Conservation (phyloP, 2,113 vertebrate species). For the Poecilia latipinna region DNA sequence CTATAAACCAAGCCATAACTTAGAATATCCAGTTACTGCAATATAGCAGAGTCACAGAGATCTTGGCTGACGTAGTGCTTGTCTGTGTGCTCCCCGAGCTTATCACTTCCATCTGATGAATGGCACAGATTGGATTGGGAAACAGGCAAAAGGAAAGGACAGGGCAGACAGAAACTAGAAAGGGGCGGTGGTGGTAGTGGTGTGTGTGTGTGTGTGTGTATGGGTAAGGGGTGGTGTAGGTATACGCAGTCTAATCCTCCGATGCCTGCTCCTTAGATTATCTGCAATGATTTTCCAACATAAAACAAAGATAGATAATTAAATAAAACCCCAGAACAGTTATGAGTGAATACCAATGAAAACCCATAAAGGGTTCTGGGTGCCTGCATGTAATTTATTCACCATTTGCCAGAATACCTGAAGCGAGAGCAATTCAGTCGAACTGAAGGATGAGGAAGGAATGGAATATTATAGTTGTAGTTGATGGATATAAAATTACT, state of each 20-base stretch:
- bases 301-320: slow-evolving; percentile 72
- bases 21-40: slow-evolving; percentile 36
- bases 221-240: slow-evolving; percentile 16
- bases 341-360: slow-evolving; percentile 72
- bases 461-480: slow-evolving; percentile 59
- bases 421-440: slow-evolving; percentile 67
- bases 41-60: slow-evolving; percentile 49
- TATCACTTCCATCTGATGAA: slow-evolving; percentile 84
- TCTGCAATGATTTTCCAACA: slow-evolving; percentile 59
- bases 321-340: slow-evolving; percentile 61
- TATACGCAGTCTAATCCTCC: slow-evolving; percentile 66
- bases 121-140: slow-evolving; percentile 82
- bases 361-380: slow-evolving; percentile 65
- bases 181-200: neutral
- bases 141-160: slow-evolving; percentile 68
- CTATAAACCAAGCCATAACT: neutral
- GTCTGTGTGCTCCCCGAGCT: slow-evolving; percentile 76
- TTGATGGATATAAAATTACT: slow-evolving; percentile 71
- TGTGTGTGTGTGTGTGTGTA: too few relatives aligned
- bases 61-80: slow-evolving; percentile 74
- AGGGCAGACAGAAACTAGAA: slow-evolving; percentile 38
- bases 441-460: slow-evolving; percentile 68
- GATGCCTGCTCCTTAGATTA: slow-evolving; percentile 62
- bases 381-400: slow-evolving; percentile 71
- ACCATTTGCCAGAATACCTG: slow-evolving; percentile 70